Base-by-base conservation (phyloP, 2,888 invertebrate species). In the Caenorhabditis sp. region DNA sequence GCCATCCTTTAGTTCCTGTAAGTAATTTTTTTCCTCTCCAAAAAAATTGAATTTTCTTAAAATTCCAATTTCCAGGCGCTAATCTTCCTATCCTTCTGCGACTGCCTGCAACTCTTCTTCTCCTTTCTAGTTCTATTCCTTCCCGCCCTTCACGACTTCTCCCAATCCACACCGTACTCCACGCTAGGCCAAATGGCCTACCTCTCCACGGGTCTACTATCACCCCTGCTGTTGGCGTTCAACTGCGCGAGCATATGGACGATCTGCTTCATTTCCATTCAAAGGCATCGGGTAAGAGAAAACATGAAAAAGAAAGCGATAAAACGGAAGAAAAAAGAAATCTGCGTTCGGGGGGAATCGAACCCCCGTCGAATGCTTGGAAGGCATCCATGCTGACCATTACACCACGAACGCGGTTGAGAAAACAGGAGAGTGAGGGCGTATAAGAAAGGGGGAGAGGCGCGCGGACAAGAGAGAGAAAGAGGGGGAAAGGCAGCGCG, bases 231-330 rank as follows among this genome's bases (percentile, higher is more conserved):
- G 5, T 66, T 91, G n/a, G 85, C 91, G 2, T 88, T 90, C 26
- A 91, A 91, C 77, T 90, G 90, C 66, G 91, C 91, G 7, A 90
- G 90, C 12, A 91, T 91, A 44, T 91, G 91, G 91, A 91, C 91
- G 10, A 91, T 91, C 64, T 89, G 90, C 70, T 91, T 90, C 74
- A 91, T 91, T 51, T 89, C 90, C 3, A 86, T 91, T 38, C 90
- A 92, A 58, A 80, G 91, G 54, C 90, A 92, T 76, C 74, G 88
- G 69, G 89, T 89, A 49, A 54, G 54, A 41, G 10, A 19, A n/a
- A 54, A 19, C 12, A 63, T 41, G 8, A 41, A 54, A 38, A 72
- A 59, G 16, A 35, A 72, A n/a, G n/a, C n/a, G n/a, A n/a, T n/a
- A n/a, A n/a, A n/a, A n/a, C n/a, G n/a, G n/a, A n/a, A n/a, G n/a